Base-by-base conservation (phyloP, 2,797 vertebrate species). In the Syndactyla subalaris region DNA sequence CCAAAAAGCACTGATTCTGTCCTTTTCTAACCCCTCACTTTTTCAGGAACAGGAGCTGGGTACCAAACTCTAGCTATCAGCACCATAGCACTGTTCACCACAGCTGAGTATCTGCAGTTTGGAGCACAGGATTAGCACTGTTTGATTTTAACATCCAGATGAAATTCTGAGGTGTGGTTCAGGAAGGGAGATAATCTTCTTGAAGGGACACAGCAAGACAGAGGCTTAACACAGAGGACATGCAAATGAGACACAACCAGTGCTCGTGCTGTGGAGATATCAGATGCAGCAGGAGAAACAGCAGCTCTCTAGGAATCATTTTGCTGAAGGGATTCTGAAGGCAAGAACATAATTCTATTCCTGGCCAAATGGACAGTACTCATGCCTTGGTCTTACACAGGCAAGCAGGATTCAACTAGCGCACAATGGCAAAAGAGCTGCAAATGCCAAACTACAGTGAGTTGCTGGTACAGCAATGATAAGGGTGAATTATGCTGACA, bases 401-500 rank as follows among this genome's bases (percentile, higher is more conserved):
- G 49, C 78, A 75, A 72, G 34, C 92, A 94, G 58, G 55, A 86
- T 46, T 81, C 76, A 84, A 16, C 27, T 18, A 41, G 29, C 4
- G 27, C 36, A 68, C 27, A 48, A 51, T 1, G 23, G 58, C n/a
- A 73, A 36, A 77, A 91, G 54, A 85, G 27, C 57, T 72, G 41
- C 76, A 89, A 91, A 62, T 2, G 24, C 66, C 66, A 61, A 91
- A 72, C 22, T 89, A 52, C 81, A 88, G 3, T 22, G 34, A 88
- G 58, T 15, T 80, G 68, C 49, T 12, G 7, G 92, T 70, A 84
- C n/a, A 90, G 73, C 62, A 84, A 21, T 8, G 66, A 88, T 1
- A 45, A 48, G 32, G 45, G 15, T 32, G 92, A 93, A 68, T 86
- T 72, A 92, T 48, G 46, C 39, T 83, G 89, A 93, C 88, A 93